A percentile compares a stretch with the other conserved stretches of the same genome.
Evolutionary conservation across 1,140 invertebrate genomes (phyloP).

Genomic region (Melipona quadrifasciata): DNA sequence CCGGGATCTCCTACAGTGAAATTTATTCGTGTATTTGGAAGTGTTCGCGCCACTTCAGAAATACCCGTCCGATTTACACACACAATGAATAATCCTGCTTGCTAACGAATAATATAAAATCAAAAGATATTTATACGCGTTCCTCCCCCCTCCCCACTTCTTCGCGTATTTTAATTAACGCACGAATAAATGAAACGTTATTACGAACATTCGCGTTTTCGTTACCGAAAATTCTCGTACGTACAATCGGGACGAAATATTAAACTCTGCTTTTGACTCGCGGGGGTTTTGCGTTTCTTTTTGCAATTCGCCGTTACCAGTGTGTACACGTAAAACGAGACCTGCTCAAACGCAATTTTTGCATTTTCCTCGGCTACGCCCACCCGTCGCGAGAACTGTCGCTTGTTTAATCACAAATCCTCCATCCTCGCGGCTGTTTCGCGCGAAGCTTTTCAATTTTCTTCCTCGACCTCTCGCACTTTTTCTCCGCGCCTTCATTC

Average conservation of each 20-base stretch:
- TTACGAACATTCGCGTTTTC: background rate
- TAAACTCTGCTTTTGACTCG: conserved; percentile 15
- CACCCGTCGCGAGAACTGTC: background rate
- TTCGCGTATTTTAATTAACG: background rate
- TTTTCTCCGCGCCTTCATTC: no score
- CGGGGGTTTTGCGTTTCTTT: conserved; percentile 27
- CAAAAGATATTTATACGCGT: background rate
- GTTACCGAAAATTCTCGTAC: conserved; percentile 1
- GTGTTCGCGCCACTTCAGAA: no score
- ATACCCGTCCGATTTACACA: background rate
- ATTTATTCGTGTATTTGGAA: background rate
- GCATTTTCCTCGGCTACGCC: background rate
- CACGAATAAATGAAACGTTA: background rate
- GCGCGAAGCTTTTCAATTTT: background rate
- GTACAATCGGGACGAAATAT: background rate
- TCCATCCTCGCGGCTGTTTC: background rate
- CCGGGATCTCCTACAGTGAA: background rate
- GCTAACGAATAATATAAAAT: background rate
- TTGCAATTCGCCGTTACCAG: conserved; percentile 24
- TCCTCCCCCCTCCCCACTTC: no score
- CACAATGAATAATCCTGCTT: background rate
- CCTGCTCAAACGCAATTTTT: background rate
- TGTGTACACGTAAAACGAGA: background rate
- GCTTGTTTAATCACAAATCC: background rate
- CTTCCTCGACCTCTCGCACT: background rate